Evolutionary conservation across 1,140 invertebrate genomes (phyloP), one percentile per base, ranked within the genome.

Genomic region (Aphelenchoides besseyi): DNA sequence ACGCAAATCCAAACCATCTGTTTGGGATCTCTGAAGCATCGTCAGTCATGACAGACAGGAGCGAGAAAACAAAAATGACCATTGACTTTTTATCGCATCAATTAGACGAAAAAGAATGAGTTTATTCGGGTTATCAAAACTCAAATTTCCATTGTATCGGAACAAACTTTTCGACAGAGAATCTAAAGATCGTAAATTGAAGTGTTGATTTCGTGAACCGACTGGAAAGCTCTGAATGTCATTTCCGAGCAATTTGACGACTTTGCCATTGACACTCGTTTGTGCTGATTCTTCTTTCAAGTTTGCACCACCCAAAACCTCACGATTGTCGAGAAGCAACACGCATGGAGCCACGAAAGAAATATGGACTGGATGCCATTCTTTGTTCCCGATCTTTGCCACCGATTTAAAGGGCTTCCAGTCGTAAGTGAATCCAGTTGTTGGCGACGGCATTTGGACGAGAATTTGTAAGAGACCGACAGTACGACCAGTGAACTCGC

Each of bases 121-220:
- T n/a, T n/a, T n/a, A n/a, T n/a, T n/a, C n/a, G n/a, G n/a, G n/a
- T n/a, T n/a, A n/a, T n/a, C n/a, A n/a, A n/a, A n/a, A n/a, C n/a
- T 68, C 68, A 3, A 33, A 72, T 63, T 35, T 74, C 5, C 48
- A 73, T 36, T 1, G 28, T 71, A 12, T 36, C 8, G 33, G 36
- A 30, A 41, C 73, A 18, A 63, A 66, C 30, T 32, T 76, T 29
- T 3, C 48, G 33, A 64, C 18, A 12, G 66, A 78, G 52, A 29
- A 54, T 48, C 41, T 48, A 23, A 12, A 48, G 23, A 16, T 23
- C 41, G 12, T 48, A 12, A 48, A 48, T 48, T 48, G 41, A 48
- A 48, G 12, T 12, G 41, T 12, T 48, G 41, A 48, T 12, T 12
- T 23, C 12, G 41, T 16, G 41, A 23, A 48, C 41, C 12, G 23